phyloP scores from a whole-genome alignment of 2,113 vertebrate species.

The Ramphastos sulfuratus region DNA sequence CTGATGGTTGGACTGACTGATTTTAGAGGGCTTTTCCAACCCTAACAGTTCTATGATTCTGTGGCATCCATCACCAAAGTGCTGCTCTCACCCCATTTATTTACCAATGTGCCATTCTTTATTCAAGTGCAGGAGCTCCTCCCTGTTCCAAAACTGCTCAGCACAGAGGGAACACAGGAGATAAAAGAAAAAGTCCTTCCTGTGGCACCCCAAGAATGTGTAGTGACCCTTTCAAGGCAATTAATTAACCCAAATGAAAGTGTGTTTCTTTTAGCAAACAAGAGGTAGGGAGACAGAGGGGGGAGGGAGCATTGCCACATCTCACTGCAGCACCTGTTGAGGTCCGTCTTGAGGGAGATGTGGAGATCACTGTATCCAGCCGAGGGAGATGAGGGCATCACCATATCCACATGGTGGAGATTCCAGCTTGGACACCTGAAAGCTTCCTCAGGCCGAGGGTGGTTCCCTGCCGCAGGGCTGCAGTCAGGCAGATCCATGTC shows the following conservation, averaged over 20 bases:
- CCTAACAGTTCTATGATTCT: too few species aligned
- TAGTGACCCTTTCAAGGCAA: not conserved
- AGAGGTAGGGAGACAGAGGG: conserved; percentile 8
- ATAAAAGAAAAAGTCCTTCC: not conserved
- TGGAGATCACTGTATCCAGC: not conserved
- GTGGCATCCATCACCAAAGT: too few species aligned
- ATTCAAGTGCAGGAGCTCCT: not conserved
- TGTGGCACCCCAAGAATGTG: not conserved
- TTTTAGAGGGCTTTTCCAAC: too few species aligned
- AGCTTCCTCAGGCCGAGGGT: not conserved
- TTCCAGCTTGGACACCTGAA: not conserved
- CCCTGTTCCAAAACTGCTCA: not conserved
- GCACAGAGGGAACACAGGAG: conserved; percentile 6
- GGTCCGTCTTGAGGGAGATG: not conserved
- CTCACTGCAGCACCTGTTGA: not conserved
- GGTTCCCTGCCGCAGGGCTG: not conserved
- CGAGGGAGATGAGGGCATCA: too few species aligned
- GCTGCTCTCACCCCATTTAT: not conserved
- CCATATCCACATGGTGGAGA: not conserved
- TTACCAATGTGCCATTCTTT: not conserved
- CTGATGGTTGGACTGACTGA: too few species aligned
- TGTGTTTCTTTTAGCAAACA: not conserved
- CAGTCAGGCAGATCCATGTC: not conserved
- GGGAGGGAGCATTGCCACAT: not conserved
- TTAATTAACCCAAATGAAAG: not conserved